phyloP scores from a whole-genome alignment of 1,140 invertebrate species.

The Pseudomyrmex cubaensis region DNA sequence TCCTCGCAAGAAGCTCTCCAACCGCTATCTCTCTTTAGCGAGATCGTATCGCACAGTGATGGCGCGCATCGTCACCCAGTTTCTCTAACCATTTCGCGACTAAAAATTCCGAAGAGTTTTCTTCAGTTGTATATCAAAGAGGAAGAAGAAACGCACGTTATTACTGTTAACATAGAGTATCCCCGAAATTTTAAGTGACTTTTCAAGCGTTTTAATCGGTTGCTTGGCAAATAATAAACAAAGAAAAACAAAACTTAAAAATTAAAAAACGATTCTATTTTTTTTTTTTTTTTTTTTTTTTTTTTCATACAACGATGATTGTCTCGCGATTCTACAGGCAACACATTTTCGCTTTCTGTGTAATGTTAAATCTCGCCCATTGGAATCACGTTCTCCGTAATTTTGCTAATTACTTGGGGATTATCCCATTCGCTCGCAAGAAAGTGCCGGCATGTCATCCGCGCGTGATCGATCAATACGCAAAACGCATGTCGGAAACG shows the following conservation, averaged over 20 bases:
- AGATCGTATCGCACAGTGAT: slow-evolving; percentile 23
- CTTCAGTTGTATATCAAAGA: no score
- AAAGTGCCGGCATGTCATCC: slow-evolving; percentile 38
- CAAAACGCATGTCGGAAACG: slow-evolving; percentile 29
- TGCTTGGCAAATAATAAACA: no score
- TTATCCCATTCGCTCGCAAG: slow-evolving; percentile 46
- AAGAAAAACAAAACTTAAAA: no score
- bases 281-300: no score
- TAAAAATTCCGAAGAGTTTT: slow-evolving; percentile 23
- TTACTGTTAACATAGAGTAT: neutral
- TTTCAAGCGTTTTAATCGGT: no score
- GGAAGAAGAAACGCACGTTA: neutral
- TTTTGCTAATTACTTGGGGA: slow-evolving; percentile 50
- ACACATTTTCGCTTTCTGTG: no score
- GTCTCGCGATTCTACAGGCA: neutral
- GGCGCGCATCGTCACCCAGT: neutral
- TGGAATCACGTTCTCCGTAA: slow-evolving; percentile 27
- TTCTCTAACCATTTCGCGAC: slow-evolving; percentile 8
- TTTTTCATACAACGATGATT: neutral
- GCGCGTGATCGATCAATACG: slow-evolving; percentile 54
- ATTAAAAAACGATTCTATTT: no score
- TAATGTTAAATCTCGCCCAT: slow-evolving; percentile 1
- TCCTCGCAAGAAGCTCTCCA: slow-evolving; percentile 42
- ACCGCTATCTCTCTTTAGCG: slow-evolving; percentile 27
- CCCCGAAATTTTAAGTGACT: no score